Evolutionary conservation across 2,888 invertebrate genomes (phyloP), one percentile per base, ranked within the genome.

Genomic region (Ectobius pallidus): DNA sequence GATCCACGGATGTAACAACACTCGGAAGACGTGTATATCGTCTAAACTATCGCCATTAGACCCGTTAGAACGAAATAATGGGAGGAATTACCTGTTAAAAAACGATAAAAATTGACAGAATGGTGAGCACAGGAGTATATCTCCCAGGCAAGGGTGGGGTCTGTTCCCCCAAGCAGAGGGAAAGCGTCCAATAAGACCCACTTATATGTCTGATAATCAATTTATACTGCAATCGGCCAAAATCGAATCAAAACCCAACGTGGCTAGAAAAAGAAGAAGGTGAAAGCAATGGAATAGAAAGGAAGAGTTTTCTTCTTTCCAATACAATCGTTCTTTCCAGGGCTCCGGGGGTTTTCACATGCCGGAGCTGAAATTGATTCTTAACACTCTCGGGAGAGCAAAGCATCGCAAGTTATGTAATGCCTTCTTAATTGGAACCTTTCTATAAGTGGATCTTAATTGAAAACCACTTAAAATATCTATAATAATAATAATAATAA

Each of bases 211-310:
- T 70, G 61, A 70, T 70, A 70, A 70, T 70, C 70, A 70, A 62
- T 70, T 70, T 70, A 70, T 70, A 70, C 70, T 32, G 70, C 61
- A 70, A 70, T 70, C 70, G 70, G 44, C 62, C 39, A 65, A 46
- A 72, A 68, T 62, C 73, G 74, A 69, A 65, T 52, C 25, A 70
- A 72, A 39, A 11, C 55, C 46, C 71, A 63, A 70, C 67, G 69
- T 49, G 49, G 68, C 14, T 69, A 77, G 20, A 55, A 74, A 65
- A 63, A 73, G 71, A 67, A 58, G 75, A 63, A 76, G 77, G 61
- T 75, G 79, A 65, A 72, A 78, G 52, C 75, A 70, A 62, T 70
- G 46, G 74, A 73, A 32, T 62, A 70, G 69, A 67, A 72, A 52
- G 69, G 30, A 30, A 70, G 30, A 76, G 73, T 44, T 69, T 49